Conservation (phyloP, 1,140 invertebrate genomes). For the Drosophila quadrilineata region DNA sequence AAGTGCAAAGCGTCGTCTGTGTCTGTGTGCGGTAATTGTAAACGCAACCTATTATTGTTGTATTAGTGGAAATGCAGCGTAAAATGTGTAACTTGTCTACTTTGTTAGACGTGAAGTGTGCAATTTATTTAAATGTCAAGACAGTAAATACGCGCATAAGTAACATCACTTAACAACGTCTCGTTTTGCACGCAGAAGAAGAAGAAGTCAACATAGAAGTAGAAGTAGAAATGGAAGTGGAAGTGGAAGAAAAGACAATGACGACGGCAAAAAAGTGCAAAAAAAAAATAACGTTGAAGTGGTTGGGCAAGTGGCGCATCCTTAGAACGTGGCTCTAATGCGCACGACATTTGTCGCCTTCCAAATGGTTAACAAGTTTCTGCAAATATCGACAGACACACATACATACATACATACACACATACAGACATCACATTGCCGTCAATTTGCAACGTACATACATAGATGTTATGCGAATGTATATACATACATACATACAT, state of each 20-base stretch:
- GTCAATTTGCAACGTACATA: too few species aligned
- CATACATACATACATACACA: slow-evolving; percentile 46
- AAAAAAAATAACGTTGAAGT: slow-evolving; percentile 5
- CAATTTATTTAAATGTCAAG: slow-evolving; percentile 22
- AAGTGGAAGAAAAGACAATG: too few species aligned
- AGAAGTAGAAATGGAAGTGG: slow-evolving; percentile 15
- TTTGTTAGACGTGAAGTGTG: slow-evolving; percentile 7
- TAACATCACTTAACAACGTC: slow-evolving; percentile 12
- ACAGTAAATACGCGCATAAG: slow-evolving; percentile 11
- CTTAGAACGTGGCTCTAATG: slow-evolving; percentile 54
- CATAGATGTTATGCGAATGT: too few species aligned
- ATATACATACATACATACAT: not conserved
- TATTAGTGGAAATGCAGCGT: not conserved
- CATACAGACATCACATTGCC: too few species aligned
- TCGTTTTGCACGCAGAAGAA: not conserved
- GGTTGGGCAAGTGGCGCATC: slow-evolving; percentile 32
- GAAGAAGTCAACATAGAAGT: not conserved
- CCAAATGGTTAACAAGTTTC: slow-evolving; percentile 73
- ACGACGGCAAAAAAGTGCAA: not conserved
- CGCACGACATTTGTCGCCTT: slow-evolving; percentile 68
- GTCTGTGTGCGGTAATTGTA: not conserved
- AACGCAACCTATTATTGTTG: not conserved
- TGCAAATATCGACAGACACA: slow-evolving; percentile 64
- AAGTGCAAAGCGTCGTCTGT: not conserved
- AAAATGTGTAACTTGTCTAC: not conserved